Percentiles rank a stretch among this genome's conserved stretches.
Conservation (phyloP, 2,113 vertebrate genomes). For the Psephotus haematonotus region DNA sequence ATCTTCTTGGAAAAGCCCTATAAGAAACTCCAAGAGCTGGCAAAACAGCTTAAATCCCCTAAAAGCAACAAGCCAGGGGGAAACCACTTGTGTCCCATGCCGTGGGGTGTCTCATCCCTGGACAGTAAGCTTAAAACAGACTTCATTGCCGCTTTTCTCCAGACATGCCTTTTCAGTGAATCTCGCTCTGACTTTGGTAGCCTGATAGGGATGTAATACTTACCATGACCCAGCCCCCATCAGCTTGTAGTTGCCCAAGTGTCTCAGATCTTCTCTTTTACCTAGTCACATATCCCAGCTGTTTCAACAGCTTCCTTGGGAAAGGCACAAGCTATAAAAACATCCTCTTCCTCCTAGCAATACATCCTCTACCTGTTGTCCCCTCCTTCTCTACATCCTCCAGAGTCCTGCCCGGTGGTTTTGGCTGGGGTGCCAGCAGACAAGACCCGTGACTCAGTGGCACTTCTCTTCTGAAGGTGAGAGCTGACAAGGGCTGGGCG, state of each 20-base stretch:
- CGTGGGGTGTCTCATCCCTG: neutral
- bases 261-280: neutral
- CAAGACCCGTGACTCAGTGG: neutral
- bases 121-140: neutral
- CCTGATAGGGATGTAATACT: neutral
- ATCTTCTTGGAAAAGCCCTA: neutral
- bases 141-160: neutral
- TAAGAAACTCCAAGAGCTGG: neutral
- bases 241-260: neutral
- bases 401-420: neutral
- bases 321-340: neutral
- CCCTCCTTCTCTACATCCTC: slow-evolving; percentile 29
- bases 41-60: neutral
- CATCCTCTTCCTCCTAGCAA: neutral
- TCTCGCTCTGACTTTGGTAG: neutral
- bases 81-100: fast-evolving
- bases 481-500: neutral
- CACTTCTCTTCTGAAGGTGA: slow-evolving; percentile 33
- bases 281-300: fast-evolving
- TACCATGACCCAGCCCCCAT: neutral
- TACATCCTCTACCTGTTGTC: neutral
- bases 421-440: neutral
- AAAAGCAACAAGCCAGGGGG: neutral
- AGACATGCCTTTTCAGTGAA: neutral
- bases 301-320: neutral